Base-by-base conservation (phyloP, 2,888 invertebrate species). In the Drosophila mettleri region DNA sequence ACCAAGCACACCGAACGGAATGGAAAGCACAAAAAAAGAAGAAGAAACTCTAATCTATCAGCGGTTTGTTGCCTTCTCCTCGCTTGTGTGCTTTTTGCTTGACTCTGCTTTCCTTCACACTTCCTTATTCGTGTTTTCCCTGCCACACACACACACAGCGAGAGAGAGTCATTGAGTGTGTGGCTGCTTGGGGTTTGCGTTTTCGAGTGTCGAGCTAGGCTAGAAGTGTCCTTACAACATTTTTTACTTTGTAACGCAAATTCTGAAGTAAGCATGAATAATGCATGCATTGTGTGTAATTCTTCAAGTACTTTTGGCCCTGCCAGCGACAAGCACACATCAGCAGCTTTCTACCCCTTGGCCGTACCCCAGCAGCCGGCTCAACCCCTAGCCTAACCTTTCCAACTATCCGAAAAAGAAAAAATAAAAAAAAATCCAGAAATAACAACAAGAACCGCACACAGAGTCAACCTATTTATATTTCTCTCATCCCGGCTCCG, bases 261-360 rank as follows among this genome's bases (percentile, higher is more conserved):
- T 83, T 83, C 86, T 83, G 86, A 86, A 83, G 82, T 86, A 86
- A 86, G 86, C 86, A 83, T 83, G 82, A 83, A 83, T 83, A 83
- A 83, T 83, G 82, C 82, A 86, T 83, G 79, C 86, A 86, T 86
- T 86, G 82, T 83, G 81, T 86, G 82, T 86, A 86, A 83, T 83
- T 86, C 84, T 80, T 83, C 84, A 83, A 83, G 82, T 86, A 83
- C 86, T 86, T 86, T 83, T 75, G 80, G 45, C 85, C 86, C 69
- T 80, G 81, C 81, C 86, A 78, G 67, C 82, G 83, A 83, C 83
- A 82, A 78, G 80, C 82, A 70, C 78, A 82, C 83, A 82, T 81
- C 80, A 68, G 58, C 57, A 53, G 68, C 57, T 24, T 16, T 38
- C 41, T 10, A 12, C 20, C 43, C 66, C 36, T 20, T 7, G 9